phyloP scores from a whole-genome alignment of 2,888 invertebrate species.

The Stomorhina lunata region DNA sequence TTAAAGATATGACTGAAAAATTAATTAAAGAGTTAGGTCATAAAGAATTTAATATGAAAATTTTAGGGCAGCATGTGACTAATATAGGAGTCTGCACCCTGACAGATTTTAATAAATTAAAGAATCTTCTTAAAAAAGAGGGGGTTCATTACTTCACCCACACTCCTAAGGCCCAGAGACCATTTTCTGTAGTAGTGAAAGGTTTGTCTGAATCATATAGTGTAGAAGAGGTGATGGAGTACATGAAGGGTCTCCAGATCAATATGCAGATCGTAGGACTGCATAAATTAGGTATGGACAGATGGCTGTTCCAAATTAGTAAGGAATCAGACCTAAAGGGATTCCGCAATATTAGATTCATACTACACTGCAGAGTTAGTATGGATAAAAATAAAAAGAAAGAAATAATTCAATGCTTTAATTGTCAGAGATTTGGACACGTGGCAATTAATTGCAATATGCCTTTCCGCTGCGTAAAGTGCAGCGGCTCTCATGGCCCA shows the following conservation, averaged over 20 bases:
- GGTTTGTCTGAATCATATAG: no score
- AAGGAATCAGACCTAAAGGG: background rate
- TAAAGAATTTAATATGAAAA: background rate
- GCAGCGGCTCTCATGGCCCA: background rate
- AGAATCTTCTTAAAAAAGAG: no score
- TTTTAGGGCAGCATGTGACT: no score
- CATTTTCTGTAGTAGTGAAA: no score
- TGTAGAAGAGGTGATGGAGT: no score
- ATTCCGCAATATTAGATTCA: background rate
- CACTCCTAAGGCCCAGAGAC: background rate
- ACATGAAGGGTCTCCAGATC: no score
- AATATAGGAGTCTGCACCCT: no score
- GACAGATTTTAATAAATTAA: no score
- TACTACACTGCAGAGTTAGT: background rate
- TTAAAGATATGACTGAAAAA: background rate
- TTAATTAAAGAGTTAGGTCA: background rate
- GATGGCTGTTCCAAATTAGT: no score
- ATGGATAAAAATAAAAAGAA: background rate
- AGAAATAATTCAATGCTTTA: background rate
- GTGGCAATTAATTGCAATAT: background rate
- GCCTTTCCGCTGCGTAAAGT: constrained; percentile 17
- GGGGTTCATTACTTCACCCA: no score
- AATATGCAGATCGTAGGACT: no score
- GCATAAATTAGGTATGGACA: no score
- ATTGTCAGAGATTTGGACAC: background rate